phyloP scores from a whole-genome alignment of 2,797 vertebrate species.

The Bradypodion ventrale region DNA sequence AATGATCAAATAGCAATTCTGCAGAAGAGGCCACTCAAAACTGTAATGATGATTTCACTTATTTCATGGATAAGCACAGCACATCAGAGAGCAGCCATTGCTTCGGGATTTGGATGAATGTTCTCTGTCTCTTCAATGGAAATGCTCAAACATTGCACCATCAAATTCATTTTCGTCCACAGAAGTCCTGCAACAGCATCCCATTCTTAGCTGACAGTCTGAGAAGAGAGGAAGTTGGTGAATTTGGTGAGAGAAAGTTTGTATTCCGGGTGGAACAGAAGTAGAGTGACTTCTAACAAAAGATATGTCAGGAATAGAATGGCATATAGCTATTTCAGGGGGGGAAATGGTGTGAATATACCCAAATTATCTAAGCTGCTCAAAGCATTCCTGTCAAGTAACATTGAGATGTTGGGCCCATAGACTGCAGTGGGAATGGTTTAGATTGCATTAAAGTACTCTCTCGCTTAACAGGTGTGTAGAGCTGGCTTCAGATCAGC shows the following conservation, averaged over 20 bases:
- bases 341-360: not conserved
- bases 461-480: constrained; percentile 21
- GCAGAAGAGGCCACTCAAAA: not conserved
- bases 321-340: not conserved
- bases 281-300: not conserved
- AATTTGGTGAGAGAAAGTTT: not conserved
- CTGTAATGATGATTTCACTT: too few relatives aligned
- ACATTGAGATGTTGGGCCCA: not conserved
- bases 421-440: not conserved
- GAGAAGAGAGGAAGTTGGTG: not conserved
- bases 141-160: not conserved
- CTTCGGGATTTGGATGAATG: not conserved
- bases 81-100: not conserved
- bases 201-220: not conserved
- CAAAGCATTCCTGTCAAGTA: not conserved
- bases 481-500: constrained; percentile 14
- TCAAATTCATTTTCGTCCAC: not conserved
- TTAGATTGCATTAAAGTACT: constrained; percentile 19
- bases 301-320: not conserved
- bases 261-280: not conserved
- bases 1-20: too few relatives aligned
- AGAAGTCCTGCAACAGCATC: too few relatives aligned
- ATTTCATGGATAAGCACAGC: not conserved
- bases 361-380: not conserved
- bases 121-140: not conserved